A percentile compares a stretch with the other conserved stretches of the same genome.
phyloP scores from a whole-genome alignment of 2,888 invertebrate species.

The Eilema sororculum region DNA sequence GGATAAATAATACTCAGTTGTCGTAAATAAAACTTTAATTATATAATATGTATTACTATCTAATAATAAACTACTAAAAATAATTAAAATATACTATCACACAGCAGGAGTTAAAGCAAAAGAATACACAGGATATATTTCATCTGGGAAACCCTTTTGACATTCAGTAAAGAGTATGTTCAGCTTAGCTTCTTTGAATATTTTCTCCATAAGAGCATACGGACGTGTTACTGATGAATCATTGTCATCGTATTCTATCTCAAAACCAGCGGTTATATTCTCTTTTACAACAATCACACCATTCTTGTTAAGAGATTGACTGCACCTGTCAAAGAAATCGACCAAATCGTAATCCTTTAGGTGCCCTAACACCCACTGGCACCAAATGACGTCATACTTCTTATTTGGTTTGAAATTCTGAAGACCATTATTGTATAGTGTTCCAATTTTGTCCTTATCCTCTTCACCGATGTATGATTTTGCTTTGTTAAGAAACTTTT shows the following conservation, averaged over 20 bases:
- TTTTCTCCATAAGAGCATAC: constrained; percentile 84
- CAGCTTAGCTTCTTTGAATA: constrained; percentile 91
- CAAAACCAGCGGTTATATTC: constrained; percentile 91
- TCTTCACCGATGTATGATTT: constrained; percentile 78
- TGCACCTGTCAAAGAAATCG: constrained; percentile 89
- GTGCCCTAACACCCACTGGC: constrained; percentile 98
- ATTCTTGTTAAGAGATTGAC: constrained; percentile 70
- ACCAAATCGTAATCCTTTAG: constrained; percentile 94
- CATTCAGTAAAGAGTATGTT: constrained; percentile 89
- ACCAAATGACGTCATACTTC: constrained; percentile 97
- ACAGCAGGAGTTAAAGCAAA: constrained; percentile 89
- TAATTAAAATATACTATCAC: not conserved
- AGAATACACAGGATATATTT: constrained; percentile 95
- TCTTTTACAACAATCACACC: constrained; percentile 84
- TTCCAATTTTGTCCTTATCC: constrained; percentile 87
- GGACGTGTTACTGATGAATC: constrained; percentile 97
- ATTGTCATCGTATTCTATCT: constrained; percentile 90
- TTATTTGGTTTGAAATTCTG: constrained; percentile 94
- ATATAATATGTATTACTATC: not conserved
- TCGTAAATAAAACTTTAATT: constrained; percentile 40
- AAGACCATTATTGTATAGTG: constrained; percentile 90
- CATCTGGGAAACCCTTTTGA: constrained; percentile 95
- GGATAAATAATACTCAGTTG: constrained; percentile 52
- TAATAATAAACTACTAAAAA: constrained; percentile 7
- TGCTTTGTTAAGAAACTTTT: constrained; percentile 92